Percentiles rank a stretch among this genome's conserved stretches.
phyloP scores from a whole-genome alignment of 2,888 invertebrate genomes.

The Pachymerium ferrugineum region DNA sequence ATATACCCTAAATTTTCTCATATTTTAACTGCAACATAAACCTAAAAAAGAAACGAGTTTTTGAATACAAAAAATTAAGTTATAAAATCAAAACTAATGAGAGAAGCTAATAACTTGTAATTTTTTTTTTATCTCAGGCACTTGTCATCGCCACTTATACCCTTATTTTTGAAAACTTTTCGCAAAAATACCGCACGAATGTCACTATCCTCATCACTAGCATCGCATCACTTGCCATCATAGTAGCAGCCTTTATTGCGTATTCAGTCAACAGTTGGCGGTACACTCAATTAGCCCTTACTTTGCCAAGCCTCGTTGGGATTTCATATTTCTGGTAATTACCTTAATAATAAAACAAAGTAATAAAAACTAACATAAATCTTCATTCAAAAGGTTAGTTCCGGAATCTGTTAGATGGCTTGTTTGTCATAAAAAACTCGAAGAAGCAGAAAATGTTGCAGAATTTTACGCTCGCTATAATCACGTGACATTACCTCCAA shows the following conservation, averaged over 20 bases:
- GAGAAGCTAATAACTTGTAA: neutral
- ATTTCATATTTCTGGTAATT: slow-evolving; percentile 29
- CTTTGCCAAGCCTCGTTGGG: slow-evolving; percentile 26
- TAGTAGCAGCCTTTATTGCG: slow-evolving; percentile 17
- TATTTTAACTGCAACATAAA: too few species aligned
- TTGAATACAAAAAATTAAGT: too few species aligned
- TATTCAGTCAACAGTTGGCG: slow-evolving; percentile 17
- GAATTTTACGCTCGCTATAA: slow-evolving; percentile 30
- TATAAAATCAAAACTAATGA: too few species aligned
- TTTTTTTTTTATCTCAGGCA: neutral
- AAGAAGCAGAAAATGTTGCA: slow-evolving; percentile 29
- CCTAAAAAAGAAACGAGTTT: too few species aligned
- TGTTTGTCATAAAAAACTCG: slow-evolving; percentile 27
- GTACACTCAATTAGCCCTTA: slow-evolving; percentile 16
- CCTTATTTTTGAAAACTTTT: slow-evolving; percentile 24
- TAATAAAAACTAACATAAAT: neutral
- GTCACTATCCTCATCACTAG: slow-evolving; percentile 10
- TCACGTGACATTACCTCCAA: slow-evolving; percentile 24
- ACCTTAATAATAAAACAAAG: neutral
- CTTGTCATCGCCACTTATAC: neutral
- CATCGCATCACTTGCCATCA: slow-evolving; percentile 14
- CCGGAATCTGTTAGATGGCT: slow-evolving; percentile 31
- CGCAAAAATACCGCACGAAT: slow-evolving; percentile 26
- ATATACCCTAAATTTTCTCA: neutral
- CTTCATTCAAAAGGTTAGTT: neutral